phyloP scores from a whole-genome alignment of 2,797 vertebrate species.

The Macroramphosus scolopax region DNA sequence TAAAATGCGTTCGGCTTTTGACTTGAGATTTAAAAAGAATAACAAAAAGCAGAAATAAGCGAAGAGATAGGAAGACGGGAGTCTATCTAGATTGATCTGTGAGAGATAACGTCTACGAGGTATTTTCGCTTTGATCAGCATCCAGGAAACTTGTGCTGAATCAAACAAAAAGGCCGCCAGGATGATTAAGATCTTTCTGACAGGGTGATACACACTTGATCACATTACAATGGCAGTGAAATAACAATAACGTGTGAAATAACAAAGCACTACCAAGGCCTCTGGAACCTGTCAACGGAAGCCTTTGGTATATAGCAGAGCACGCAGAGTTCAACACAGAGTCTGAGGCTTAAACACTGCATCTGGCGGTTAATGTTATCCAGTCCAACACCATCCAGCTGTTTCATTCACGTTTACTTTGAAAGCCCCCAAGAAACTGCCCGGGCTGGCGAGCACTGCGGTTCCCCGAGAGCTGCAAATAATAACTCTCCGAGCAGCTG shows the following conservation, averaged over 20 bases:
- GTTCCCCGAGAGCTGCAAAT: conserved; percentile 63
- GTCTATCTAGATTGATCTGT: conserved; percentile 37
- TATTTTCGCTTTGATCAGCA: conserved; percentile 68
- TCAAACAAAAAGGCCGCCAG: conserved; percentile 53
- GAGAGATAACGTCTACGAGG: conserved; percentile 34
- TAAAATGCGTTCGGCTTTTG: conserved; percentile 24
- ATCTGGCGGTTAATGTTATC: conserved; percentile 57
- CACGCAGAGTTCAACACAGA: conserved; percentile 55
- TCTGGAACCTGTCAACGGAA: conserved; percentile 60
- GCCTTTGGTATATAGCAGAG: conserved; percentile 47
- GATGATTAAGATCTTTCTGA: conserved; percentile 67
- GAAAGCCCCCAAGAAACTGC: conserved; percentile 21
- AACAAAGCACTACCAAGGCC: conserved; percentile 61
- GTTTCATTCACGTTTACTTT: conserved; percentile 60
- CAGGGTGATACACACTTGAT: conserved; percentile 66
- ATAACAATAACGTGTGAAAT: conserved; percentile 69
- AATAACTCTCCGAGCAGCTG: conserved; percentile 48
- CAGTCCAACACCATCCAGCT: conserved; percentile 64
- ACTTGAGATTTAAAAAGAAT: too few species aligned
- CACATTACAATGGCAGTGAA: conserved; percentile 72
- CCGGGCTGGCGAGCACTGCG: conserved; percentile 43
- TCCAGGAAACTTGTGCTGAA: conserved; percentile 68
- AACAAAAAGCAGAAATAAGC: conserved; percentile 21
- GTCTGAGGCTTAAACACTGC: conserved; percentile 50
- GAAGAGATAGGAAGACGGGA: conserved; percentile 35